Percentiles rank a stretch among this genome's conserved stretches.
These are phyloP conservation scores for Lepus townsendii DNA, from an alignment of 2,797 vertebrate genomes.

Conservation along the genomic window DNA sequence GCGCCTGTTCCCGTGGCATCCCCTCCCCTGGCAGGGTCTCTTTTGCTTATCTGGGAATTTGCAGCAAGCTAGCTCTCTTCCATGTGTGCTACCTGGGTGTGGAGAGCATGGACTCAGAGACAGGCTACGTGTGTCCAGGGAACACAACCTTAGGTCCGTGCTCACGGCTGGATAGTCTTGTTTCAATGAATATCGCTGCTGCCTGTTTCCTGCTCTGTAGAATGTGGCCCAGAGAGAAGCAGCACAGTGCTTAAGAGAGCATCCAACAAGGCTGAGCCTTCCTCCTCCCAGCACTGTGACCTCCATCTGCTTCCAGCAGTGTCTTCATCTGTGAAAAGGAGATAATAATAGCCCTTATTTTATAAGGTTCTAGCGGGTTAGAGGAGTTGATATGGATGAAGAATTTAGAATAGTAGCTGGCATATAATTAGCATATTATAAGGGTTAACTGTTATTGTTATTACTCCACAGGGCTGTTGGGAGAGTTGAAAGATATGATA, in stretches of 20 bases:
- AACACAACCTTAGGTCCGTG: not conserved
- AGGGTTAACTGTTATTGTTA: constrained; percentile 61
- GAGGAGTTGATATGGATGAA: constrained; percentile 69
- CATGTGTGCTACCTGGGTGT: not conserved
- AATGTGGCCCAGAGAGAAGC: not conserved
- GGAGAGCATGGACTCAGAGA: not conserved
- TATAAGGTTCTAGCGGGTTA: constrained; percentile 48
- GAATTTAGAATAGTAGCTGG: constrained; percentile 59
- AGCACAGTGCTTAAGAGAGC: not conserved
- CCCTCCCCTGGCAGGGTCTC: not conserved
- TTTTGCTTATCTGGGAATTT: not conserved
- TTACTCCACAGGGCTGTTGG: constrained; percentile 33
- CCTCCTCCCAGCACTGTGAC: not conserved
- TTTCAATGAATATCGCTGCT: not conserved
- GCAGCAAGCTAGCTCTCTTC: not conserved
- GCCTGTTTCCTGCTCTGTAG: not conserved
- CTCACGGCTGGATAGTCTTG: no score
- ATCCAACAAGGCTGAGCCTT: not conserved
- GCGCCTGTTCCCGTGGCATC: accelerated
- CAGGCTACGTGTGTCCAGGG: not conserved
- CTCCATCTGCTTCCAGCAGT: not conserved
- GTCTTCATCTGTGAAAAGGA: constrained; percentile 45
- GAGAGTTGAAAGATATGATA: constrained; percentile 41
- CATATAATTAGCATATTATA: constrained; percentile 56
- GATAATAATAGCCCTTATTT: constrained; percentile 42